Percentiles rank a stretch among this genome's conserved stretches.
These are phyloP conservation scores for Caretta caretta DNA, from an alignment of 2,113 vertebrate genomes.

Conservation along the genomic window DNA sequence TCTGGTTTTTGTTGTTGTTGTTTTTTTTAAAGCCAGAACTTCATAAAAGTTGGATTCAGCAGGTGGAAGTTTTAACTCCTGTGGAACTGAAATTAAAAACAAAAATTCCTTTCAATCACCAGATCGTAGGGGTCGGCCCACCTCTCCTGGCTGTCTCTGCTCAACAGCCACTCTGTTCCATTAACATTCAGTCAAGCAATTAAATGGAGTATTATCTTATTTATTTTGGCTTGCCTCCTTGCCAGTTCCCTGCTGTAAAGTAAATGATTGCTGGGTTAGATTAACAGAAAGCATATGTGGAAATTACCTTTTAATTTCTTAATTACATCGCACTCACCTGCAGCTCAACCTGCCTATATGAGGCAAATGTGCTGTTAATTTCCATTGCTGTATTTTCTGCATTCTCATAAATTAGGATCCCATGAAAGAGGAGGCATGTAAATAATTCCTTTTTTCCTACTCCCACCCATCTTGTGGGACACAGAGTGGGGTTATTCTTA, in stretches of 20 bases:
- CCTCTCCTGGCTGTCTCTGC: conserved; percentile 9
- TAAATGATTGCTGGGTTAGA: conserved; percentile 71
- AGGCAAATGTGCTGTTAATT: conserved; percentile 64
- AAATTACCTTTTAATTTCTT: conserved; percentile 86
- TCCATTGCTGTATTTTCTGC: conserved; percentile 65
- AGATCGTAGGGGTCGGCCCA: not conserved
- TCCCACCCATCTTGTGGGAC: not conserved
- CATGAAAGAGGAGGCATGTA: conserved; percentile 24
- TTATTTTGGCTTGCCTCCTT: conserved; percentile 77
- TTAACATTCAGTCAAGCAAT: conserved; percentile 35
- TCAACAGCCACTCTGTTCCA: conserved; percentile 23
- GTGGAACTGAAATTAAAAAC: conserved; percentile 13
- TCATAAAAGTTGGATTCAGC: not conserved
- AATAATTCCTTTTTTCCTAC: conserved; percentile 36
- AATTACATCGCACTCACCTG: conserved; percentile 82
- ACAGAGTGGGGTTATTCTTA: not conserved
- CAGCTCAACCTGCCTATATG: conserved; percentile 73
- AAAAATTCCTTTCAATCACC: conserved; percentile 2
- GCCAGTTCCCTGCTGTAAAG: conserved; percentile 73
- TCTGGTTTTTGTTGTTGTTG: too few species aligned
- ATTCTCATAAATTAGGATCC: conserved; percentile 67
- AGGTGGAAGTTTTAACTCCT: not conserved
- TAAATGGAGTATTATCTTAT: conserved; percentile 76
- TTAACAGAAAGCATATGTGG: conserved; percentile 75
- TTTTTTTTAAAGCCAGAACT: not conserved